phyloP scores from a whole-genome alignment of 2,888 invertebrate species.

The Himalopsyche anomala region DNA sequence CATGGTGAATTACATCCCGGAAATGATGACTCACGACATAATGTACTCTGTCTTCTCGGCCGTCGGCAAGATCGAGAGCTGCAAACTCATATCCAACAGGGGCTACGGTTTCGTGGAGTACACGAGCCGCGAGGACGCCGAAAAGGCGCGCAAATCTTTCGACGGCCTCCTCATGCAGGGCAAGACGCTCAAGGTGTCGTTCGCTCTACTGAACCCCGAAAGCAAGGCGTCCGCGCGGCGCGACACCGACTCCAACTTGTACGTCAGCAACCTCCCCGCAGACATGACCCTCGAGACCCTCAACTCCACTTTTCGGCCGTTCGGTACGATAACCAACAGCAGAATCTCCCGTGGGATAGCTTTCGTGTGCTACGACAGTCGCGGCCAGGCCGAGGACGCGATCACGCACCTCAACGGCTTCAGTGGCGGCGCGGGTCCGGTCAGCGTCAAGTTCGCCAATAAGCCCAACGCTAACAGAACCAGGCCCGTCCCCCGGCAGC shows the following conservation, averaged over 20 bases:
- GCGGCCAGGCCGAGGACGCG: conserved; percentile 75
- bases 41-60: conserved; percentile 77
- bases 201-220: conserved; percentile 76
- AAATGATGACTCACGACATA: conserved; percentile 77
- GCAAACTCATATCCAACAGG: conserved; percentile 76
- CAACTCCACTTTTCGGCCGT: conserved; percentile 73
- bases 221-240: conserved; percentile 76
- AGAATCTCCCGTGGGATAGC: conserved; percentile 76
- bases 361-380: conserved; percentile 75
- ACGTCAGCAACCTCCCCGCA: conserved; percentile 76
- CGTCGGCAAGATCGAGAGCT: conserved; percentile 77
- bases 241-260: conserved; percentile 76
- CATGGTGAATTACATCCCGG: conserved; percentile 78
- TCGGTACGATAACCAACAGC: conserved; percentile 75
- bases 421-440: conserved; percentile 73
- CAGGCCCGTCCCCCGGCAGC: conserved; percentile 72
- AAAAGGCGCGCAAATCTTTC: conserved; percentile 76
- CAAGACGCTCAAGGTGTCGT: conserved; percentile 76
- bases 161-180: conserved; percentile 77
- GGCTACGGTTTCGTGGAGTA: conserved; percentile 77
- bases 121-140: conserved; percentile 76
- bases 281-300: conserved; percentile 76
- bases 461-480: conserved; percentile 75
- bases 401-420: conserved; percentile 74
- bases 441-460: conserved; percentile 76